Evolutionary conservation across 2,888 invertebrate genomes (phyloP), one percentile per base, ranked within the genome.

Genomic region (Druceiella hillmani): DNA sequence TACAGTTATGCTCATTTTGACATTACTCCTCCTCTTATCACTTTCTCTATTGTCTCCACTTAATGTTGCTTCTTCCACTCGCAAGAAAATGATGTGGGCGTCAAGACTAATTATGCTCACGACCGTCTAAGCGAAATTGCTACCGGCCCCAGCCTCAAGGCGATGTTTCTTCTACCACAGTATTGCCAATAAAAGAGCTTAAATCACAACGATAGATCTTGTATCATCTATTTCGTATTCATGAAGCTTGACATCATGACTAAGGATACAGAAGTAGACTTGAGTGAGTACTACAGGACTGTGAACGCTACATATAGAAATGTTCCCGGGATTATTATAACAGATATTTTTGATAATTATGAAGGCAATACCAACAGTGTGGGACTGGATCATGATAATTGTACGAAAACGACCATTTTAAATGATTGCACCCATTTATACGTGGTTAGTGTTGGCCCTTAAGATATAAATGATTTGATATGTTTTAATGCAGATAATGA

Each of bases 371-470:
- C 68, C 15, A 68, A 68, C 33, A 57, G 60, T 2, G 67, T 69
- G 69, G 67, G 66, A 35, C 46, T 68, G 20, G 68, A 68, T 31
- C 66, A 69, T 13, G 69, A 70, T 41, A 64, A 68, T 1, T 70
- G 69, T 44, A 67, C 65, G 45, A 70, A 69, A 42, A 69, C 69
- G 1, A 70, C 68, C 44, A 65, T 69, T 2, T 70, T 70, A 43
- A 70, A 70, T 41, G 69, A 70, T 20, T 70, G 69, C 40, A 70
- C 69, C 6, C 69, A 69, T 45, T 44, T 70, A 12, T 70, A 68
- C 41, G 66, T 63, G 1, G 63, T 70, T 7, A 62, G 66, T 0
- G 66, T 60, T n/a, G n/a, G n/a, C n/a, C n/a, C n/a, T n/a, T n/a
- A n/a, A n/a, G n/a, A n/a, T n/a, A n/a, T n/a, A n/a, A n/a, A n/a